These are phyloP conservation scores for Entelurus aequoreus DNA, from an alignment of 2,113 vertebrate genomes.

Conservation along the genomic window DNA sequence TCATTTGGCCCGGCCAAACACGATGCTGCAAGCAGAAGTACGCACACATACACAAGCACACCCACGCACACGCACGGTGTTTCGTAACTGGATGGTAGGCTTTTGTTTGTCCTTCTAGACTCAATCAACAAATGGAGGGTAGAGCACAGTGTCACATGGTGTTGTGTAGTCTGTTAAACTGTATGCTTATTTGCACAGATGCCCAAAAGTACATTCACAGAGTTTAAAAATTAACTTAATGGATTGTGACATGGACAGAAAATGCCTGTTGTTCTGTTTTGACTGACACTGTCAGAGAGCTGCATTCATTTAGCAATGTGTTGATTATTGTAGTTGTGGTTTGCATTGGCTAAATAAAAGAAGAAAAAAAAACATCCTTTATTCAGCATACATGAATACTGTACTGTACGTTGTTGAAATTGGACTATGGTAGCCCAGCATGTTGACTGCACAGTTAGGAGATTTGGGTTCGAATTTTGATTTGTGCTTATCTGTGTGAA, in stretches of 20 bases:
- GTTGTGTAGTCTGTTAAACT: constrained; percentile 9
- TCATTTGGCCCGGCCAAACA: constrained; percentile 14
- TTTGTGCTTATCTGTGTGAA: too few relatives aligned
- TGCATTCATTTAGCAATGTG: too few relatives aligned
- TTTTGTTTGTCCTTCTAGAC: constrained; percentile 28
- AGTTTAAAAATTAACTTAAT: neutral
- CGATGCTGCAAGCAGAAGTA: constrained; percentile 16
- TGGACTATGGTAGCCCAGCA: too few relatives aligned
- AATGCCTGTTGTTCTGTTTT: too few relatives aligned
- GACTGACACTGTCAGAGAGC: too few relatives aligned
- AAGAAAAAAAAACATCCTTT: too few relatives aligned
- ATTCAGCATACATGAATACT: too few relatives aligned
- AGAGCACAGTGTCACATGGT: constrained; percentile 13
- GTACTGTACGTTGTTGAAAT: too few relatives aligned
- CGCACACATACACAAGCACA: constrained; percentile 17
- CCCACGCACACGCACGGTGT: neutral
- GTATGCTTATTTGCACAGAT: neutral
- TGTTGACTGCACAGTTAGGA: too few relatives aligned
- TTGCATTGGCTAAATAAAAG: too few relatives aligned
- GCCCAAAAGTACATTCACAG: constrained; percentile 7
- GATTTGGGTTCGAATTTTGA: too few relatives aligned
- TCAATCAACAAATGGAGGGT: constrained; percentile 14
- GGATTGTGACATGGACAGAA: neutral
- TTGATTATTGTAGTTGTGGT: too few relatives aligned
- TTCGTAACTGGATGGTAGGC: constrained; percentile 38